Percentiles rank a stretch among this genome's conserved stretches.
Conservation (phyloP, 92 coral and sea anemone species). For the Parazoanthus darwini region DNA sequence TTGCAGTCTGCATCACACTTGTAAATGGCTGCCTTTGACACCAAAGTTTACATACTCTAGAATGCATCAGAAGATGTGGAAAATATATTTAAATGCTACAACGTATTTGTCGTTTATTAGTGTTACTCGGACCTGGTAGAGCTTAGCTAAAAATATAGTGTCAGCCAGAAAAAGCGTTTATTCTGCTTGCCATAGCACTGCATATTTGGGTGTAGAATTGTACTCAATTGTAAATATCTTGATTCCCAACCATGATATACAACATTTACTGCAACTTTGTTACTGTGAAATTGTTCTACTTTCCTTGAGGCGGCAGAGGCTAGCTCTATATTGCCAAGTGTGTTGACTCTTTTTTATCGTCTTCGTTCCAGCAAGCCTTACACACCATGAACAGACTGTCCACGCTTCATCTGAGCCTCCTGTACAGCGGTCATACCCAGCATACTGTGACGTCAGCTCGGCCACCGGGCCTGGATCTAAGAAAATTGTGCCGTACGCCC, state of each 20-base stretch:
- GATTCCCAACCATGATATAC: neutral
- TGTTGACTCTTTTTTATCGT: neutral
- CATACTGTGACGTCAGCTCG: conserved; percentile 98
- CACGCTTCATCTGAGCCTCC: conserved; percentile 94
- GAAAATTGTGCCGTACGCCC: conserved; percentile 97
- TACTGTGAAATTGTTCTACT: neutral
- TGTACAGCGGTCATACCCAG: conserved; percentile 95
- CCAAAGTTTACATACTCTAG: no score
- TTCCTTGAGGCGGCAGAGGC: neutral
- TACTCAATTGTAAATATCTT: no score
- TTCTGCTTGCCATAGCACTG: neutral
- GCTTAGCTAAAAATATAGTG: no score
- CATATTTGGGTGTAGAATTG: no score
- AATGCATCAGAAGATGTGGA: no score
- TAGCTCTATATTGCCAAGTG: no score
- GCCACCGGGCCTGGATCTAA: conserved; percentile 94
- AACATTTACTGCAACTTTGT: neutral
- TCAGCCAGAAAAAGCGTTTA: no score
- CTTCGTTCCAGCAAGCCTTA: conserved; percentile 80
- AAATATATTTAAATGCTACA: no score
- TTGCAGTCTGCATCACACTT: no score
- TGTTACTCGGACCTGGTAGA: no score
- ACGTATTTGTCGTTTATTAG: no score
- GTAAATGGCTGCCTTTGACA: no score
- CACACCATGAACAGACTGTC: conserved; percentile 94